phyloP scores from a whole-genome alignment of 2,888 invertebrate genomes.

The Platycnemis pennipes region DNA sequence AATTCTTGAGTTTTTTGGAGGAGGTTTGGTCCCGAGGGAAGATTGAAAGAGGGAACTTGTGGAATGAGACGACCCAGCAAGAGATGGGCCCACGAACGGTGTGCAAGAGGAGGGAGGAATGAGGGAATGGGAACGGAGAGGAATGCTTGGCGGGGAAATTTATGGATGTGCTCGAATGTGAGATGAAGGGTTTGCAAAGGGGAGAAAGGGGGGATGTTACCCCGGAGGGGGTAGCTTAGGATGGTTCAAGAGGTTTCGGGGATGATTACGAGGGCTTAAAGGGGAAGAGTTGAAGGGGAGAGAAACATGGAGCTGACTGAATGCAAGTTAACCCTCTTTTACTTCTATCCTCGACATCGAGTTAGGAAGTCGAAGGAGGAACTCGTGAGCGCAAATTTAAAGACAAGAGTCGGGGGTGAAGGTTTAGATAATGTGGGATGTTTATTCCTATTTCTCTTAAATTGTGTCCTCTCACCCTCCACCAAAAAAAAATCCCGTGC shows the following conservation, averaged over 20 bases:
- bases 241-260: neutral
- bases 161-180: neutral
- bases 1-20: neutral
- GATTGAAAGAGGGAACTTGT: neutral
- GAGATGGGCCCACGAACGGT: neutral
- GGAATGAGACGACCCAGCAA: neutral
- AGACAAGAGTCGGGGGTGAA: neutral
- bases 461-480: neutral
- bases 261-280: neutral
- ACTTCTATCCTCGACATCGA: neutral
- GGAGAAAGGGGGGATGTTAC: neutral
- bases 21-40: neutral
- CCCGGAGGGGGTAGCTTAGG: neutral
- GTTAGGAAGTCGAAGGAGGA: neutral
- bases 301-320: neutral
- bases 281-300: neutral
- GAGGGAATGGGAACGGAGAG: neutral
- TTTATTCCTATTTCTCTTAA: neutral
- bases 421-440: neutral
- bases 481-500: neutral
- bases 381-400: neutral
- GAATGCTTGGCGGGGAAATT: neutral
- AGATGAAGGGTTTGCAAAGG: neutral
- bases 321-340: neutral
- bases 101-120: neutral